These are phyloP conservation scores for Monochamus alternatus DNA, from an alignment of 2,888 invertebrate genomes.

Conservation along the genomic window DNA sequence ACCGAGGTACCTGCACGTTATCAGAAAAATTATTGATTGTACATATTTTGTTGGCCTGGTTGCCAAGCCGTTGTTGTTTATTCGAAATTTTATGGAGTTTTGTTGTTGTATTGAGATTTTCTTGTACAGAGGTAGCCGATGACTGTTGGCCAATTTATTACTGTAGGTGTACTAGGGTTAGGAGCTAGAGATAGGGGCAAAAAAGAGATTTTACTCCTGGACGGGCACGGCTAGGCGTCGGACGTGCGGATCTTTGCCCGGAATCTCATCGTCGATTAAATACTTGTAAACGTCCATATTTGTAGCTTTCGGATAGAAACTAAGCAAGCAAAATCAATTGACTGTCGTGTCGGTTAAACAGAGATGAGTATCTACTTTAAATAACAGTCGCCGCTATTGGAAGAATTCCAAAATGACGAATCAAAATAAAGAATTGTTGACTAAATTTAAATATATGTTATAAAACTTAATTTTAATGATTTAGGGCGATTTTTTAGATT, in stretches of 20 bases:
- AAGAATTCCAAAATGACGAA: too few species aligned
- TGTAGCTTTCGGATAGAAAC: too few species aligned
- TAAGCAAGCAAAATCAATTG: too few species aligned
- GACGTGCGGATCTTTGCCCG: neutral
- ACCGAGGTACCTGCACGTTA: slow-evolving; percentile 49
- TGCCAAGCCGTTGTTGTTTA: slow-evolving; percentile 36
- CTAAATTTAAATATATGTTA: too few species aligned
- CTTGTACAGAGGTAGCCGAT: slow-evolving; percentile 4
- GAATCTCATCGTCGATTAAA: too few species aligned
- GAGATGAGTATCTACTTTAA: too few species aligned
- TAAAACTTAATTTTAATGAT: too few species aligned
- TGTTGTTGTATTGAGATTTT: slow-evolving; percentile 16
- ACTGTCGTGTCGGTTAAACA: too few species aligned
- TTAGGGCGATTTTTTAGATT: neutral
- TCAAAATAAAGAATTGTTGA: too few species aligned
- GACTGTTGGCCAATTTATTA: slow-evolving; percentile 42
- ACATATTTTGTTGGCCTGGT: slow-evolving; percentile 52
- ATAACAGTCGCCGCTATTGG: too few species aligned
- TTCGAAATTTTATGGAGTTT: slow-evolving; percentile 32
- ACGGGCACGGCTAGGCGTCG: slow-evolving; percentile 3
- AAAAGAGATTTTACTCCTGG: neutral
- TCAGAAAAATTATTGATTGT: slow-evolving; percentile 40
- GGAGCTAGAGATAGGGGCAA: neutral
- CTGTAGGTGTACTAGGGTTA: slow-evolving; percentile 14
- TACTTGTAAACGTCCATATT: too few species aligned